A percentile compares a stretch with the other conserved stretches of the same genome.
Conservation (phyloP, 2,888 invertebrate species). For the Ectobius pallidus region DNA sequence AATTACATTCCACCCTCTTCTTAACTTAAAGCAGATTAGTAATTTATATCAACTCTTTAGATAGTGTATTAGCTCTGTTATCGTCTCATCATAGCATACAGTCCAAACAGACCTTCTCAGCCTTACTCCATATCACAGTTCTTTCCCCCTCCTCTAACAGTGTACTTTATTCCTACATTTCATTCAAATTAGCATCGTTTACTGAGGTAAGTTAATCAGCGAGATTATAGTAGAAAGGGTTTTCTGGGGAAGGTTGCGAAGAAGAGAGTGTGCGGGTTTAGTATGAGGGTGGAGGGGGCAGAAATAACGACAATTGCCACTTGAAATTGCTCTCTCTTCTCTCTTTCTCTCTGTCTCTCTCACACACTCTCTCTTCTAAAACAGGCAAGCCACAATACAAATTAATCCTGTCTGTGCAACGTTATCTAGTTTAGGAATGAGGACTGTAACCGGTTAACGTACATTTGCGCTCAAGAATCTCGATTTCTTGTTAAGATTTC, state of each 20-base stretch:
- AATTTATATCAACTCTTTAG: constrained; percentile 13
- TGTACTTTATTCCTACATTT: constrained; percentile 38
- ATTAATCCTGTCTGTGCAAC: constrained; percentile 7
- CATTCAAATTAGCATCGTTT: constrained; percentile 42
- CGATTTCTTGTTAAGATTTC: constrained; percentile 13
- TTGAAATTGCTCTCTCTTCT: constrained; percentile 23
- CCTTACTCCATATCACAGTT: background rate
- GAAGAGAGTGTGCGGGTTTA: background rate
- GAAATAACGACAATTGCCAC: constrained; percentile 33
- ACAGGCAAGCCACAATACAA: constrained; percentile 14
- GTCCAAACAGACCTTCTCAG: background rate
- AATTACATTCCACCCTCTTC: constrained; percentile 27
- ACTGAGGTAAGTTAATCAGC: constrained; percentile 41
- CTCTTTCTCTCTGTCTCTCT: no score
- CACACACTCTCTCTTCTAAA: no score
- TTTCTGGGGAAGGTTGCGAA: background rate
- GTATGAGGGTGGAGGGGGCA: constrained; percentile 8
- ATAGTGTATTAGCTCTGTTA: constrained; percentile 8
- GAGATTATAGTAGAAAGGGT: constrained; percentile 29
- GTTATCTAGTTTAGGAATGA: background rate
- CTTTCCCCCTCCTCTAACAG: background rate
- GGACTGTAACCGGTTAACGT: background rate
- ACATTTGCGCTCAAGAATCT: background rate
- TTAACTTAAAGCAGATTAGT: constrained; percentile 9
- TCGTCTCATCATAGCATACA: constrained; percentile 15